Evolutionary conservation across 2,797 vertebrate genomes (phyloP).

Genomic region (Sorex maritimensis): DNA sequence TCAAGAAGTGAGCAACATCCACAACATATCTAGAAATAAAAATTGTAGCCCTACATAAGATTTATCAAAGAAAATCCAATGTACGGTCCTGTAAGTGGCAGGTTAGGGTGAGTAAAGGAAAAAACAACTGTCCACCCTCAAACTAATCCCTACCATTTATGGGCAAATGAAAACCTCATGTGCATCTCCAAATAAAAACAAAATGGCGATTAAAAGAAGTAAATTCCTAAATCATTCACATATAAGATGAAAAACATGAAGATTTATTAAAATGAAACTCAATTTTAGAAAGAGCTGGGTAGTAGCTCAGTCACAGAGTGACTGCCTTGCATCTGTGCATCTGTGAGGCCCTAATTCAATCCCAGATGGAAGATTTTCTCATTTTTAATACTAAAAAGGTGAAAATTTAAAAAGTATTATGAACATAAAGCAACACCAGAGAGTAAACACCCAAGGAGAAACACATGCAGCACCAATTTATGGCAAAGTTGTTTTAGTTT

Average conservation of each 20-base stretch:
- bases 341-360: too few species aligned
- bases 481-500: neutral
- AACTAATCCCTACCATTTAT: conserved; percentile 18
- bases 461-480: conserved; percentile 35
- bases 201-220: conserved; percentile 40
- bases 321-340: too few species aligned
- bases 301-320: too few species aligned
- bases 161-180: neutral
- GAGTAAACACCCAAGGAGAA: neutral
- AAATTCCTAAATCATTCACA: conserved; percentile 49
- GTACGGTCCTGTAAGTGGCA: neutral
- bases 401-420: conserved; percentile 56
- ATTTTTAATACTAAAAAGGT: conserved; percentile 56
- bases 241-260: conserved; percentile 36
- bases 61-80: conserved; percentile 12
- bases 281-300: too few species aligned
- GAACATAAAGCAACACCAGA: neutral
- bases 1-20: neutral
- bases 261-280: conserved; percentile 5
- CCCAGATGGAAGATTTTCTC: neutral
- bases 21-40: conserved; percentile 41
- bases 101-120: conserved; percentile 10
- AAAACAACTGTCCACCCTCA: conserved; percentile 24
- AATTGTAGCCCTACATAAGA: neutral
- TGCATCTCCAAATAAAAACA: conserved; percentile 46